Conservation (phyloP, 2,797 vertebrate genomes). For the Pampus argenteus region DNA sequence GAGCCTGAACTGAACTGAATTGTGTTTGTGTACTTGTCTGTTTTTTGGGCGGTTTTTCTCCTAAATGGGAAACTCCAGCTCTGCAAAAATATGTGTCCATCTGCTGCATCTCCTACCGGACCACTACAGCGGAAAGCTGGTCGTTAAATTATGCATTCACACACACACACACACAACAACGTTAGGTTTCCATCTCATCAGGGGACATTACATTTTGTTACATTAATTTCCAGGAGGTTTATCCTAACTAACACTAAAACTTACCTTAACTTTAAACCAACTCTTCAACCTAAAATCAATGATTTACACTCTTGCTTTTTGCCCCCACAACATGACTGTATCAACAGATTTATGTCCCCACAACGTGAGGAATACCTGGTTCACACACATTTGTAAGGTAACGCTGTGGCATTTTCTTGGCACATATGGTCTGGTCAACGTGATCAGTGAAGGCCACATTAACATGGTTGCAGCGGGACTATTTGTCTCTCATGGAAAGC, state of each 20-base stretch:
- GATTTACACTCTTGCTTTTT: no score
- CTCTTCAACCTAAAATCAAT: no score
- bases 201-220: no score
- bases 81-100: constrained; percentile 76
- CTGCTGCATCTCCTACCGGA: constrained; percentile 82
- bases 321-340: no score
- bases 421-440: constrained; percentile 64
- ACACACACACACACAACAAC: constrained; percentile 13
- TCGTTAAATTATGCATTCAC: constrained; percentile 20
- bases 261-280: no score
- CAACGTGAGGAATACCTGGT: no score
- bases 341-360: no score
- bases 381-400: constrained; percentile 65
- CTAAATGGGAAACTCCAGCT: constrained; percentile 76
- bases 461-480: constrained; percentile 74
- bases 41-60: constrained; percentile 81
- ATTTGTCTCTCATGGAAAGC: constrained; percentile 74
- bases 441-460: constrained; percentile 75
- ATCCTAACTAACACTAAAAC: no score
- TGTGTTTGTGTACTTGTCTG: constrained; percentile 28
- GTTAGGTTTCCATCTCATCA: no score
- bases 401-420: constrained; percentile 77
- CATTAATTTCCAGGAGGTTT: no score
- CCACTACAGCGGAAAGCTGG: constrained; percentile 30
- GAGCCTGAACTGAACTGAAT: not conserved